These are phyloP conservation scores for Diadophis punctatus DNA, from an alignment of 2,113 vertebrate genomes.

Conservation along the genomic window DNA sequence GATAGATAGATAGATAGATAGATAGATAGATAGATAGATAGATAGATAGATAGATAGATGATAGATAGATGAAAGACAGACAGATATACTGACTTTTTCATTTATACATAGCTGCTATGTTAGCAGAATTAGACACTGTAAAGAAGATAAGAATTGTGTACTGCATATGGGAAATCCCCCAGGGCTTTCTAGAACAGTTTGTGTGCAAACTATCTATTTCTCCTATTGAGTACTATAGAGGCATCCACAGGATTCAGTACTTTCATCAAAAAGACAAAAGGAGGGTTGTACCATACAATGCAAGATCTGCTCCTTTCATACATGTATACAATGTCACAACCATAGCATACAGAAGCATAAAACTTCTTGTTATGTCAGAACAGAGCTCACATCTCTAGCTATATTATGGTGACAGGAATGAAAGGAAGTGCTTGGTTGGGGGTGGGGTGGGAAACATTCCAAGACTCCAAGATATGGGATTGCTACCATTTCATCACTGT, in stretches of 20 bases:
- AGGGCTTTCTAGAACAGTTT: neutral
- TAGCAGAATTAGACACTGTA: neutral
- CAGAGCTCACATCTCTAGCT: neutral
- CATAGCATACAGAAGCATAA: neutral
- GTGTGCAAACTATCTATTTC: neutral
- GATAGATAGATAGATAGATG: too few relatives aligned
- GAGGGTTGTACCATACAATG: neutral
- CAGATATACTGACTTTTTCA: neutral
- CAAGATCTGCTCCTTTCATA: neutral
- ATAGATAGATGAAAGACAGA: too few relatives aligned
- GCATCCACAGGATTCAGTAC: neutral
- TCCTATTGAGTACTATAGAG: neutral
- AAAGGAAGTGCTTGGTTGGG: neutral
- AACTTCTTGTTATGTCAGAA: neutral
- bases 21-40: neutral
- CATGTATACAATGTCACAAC: neutral
- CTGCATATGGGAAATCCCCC: neutral
- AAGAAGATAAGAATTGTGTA: neutral
- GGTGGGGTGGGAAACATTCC: neutral
- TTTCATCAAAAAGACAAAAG: neutral
- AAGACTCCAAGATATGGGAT: neutral
- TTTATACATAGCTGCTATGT: neutral
- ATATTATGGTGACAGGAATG: neutral
- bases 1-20: neutral
- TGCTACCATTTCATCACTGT: neutral